Percentiles rank a stretch among this genome's conserved stretches.
Evolutionary conservation across 2,888 invertebrate genomes (phyloP).

Genomic region (Drosophila yooni): DNA sequence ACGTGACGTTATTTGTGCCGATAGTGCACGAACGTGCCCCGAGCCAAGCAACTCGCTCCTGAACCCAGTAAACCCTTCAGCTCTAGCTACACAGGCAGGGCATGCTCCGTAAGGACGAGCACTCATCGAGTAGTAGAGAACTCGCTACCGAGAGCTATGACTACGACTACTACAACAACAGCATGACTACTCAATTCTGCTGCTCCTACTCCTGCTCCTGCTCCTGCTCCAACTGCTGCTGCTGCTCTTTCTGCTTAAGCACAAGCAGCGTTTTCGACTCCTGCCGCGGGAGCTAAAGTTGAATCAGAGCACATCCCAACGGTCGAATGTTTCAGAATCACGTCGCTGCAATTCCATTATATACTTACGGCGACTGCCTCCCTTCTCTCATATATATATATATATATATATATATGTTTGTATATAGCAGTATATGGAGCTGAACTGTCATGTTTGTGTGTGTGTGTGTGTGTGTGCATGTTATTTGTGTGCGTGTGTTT

Average conservation of each 20-base stretch:
- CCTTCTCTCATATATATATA: conserved; percentile 9
- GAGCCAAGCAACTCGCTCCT: conserved; percentile 44
- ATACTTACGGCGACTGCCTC: conserved; percentile 65
- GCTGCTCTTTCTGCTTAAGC: conserved; percentile 36
- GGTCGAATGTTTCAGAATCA: conserved; percentile 85
- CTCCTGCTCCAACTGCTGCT: conserved; percentile 3
- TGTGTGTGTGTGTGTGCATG: conserved; percentile 21
- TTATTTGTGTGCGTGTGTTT: conserved; percentile 45
- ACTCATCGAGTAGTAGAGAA: conserved; percentile 14
- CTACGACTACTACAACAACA: background rate
- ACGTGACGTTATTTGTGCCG: conserved; percentile 85
- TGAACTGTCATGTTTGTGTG: conserved; percentile 10
- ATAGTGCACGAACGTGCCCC: conserved; percentile 82
- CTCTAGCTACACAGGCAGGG: conserved; percentile 10
- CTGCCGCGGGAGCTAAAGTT: conserved; percentile 74
- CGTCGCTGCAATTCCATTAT: conserved; percentile 85
- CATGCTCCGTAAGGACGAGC: conserved; percentile 36
- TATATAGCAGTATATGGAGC: conserved; percentile 35
- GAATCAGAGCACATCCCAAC: conserved; percentile 85
- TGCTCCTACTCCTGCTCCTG: conserved; percentile 1
- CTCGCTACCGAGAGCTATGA: conserved; percentile 48
- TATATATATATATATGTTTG: conserved; percentile 3
- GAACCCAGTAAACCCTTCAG: conserved; percentile 31
- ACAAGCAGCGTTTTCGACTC: conserved; percentile 37
- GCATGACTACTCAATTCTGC: conserved; percentile 73